Base-by-base conservation (phyloP, 2,113 vertebrate genomes). In the Pantherophis guttatus region DNA sequence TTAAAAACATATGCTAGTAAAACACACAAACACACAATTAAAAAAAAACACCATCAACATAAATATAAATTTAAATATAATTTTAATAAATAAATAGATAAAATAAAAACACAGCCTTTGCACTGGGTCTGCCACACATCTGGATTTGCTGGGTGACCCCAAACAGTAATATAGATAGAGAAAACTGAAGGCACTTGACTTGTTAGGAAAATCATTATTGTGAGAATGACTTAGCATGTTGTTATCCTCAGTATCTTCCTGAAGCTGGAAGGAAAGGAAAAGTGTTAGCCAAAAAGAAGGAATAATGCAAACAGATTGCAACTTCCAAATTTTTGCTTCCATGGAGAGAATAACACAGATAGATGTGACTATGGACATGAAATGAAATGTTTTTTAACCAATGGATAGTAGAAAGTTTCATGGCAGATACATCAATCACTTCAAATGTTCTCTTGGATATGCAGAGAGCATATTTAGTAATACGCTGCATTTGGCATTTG, bases 351-450 rank as follows among this genome's bases (percentile, higher is more conserved):
- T 57, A 92, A 86, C 55, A 48, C n/a, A 55, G 54, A 54, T 15
- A 59, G 48, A 50, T 65, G 2, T 54, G 17, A 50, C 15, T 52
- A 62, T 44, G 87, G 55, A 53, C 33, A 54, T 48, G 17, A 93
- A 94, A 94, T 94, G 91, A 62, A 70, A 86, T 62, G 70, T 50
- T 52, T 19, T 90, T 92, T 90, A 86, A 55, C 52, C 70, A n/a
- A 86, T 10, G 24, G 33, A 53, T 62, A 57, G n/a, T 54, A 39
- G 24, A 29, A 92, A 65, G 57, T 54, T 89, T 19, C 62, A 62
- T 44, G 50, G n/a, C 33, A 93, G 89, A 86, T 92, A 65, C 86
- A 92, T 86, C 19, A 88, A 48, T 54, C 88, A 87, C 1, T 24
- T 17, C 54, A 85, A 62, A 53, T 91, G 3, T 92, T 11, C 1